Base-by-base conservation (phyloP, 2,888 invertebrate species). In the Drepanosiphum platanoidis region DNA sequence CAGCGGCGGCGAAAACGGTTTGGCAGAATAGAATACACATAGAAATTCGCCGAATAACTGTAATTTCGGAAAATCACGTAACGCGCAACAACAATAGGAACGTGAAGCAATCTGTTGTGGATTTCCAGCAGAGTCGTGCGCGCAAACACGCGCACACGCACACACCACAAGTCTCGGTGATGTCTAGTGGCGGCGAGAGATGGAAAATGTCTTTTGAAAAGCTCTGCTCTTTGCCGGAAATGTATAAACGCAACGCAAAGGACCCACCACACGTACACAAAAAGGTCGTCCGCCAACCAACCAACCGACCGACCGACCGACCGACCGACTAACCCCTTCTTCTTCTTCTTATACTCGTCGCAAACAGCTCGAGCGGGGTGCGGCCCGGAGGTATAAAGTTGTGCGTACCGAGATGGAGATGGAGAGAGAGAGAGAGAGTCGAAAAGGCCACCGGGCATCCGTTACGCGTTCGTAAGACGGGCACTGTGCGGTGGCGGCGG, bases 381-480 rank as follows among this genome's bases (percentile, higher is more conserved):
- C 46, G 71, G 81, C 83, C 83, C 83, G 83, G 83, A 83, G 83
- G 83, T 83, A 83, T 52, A 83, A 83, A 83, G 75, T 83, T 83
- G 75, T 66, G 46, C 61, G 36, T 46, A 46, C 39, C n/a, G n/a
- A n/a, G n/a, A n/a, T n/a, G n/a, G n/a, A n/a, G n/a, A n/a, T n/a
- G n/a, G n/a, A n/a, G n/a, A n/a, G n/a, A n/a, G n/a, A n/a, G n/a
- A n/a, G n/a, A n/a, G n/a, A 75, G 74, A 83, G 75, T n/a, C 84
- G 77, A 84, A 84, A 83, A 75, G 84, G 84, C 75, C 77, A 84
- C 84, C 83, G 83, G 83, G 83, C 75, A 83, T 83, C 83, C 83
- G 83, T 83, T 82, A 64, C 82, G 61, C 82, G 81, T 42, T 66
- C 58, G 52, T 61, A 82, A 82, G 82, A 83, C 52, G 68, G 46